Base-by-base conservation (phyloP, 2,888 invertebrate species). In the Matsumyia berberina region DNA sequence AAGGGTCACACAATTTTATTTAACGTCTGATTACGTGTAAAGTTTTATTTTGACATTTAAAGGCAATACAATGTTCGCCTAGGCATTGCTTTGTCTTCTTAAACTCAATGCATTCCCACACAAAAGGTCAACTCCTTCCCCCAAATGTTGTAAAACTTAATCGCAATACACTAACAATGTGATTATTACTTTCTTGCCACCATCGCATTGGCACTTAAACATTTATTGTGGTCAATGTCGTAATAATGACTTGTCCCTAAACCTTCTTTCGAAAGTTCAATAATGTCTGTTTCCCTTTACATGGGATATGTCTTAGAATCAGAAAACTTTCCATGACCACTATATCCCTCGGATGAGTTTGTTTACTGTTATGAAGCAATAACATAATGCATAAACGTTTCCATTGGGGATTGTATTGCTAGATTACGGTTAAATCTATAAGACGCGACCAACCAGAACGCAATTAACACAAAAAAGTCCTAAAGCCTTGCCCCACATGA, bases 171-270 rank as follows among this genome's bases (percentile, higher is more conserved):
- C 19, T 35, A 19, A 15, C 44, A 64, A 55, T 64, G 53, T 55
- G 53, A 44, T 73, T 64, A 55, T 44, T 70, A 35, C 15, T 19
- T 55, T 55, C 15, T n/a, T 15, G 19, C 51, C 51, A 51, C 8
- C 58, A 58, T 31, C 44, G 17, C 39, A 35, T 64, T 64, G 73
- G 44, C 44, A 44, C 39, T 53, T 53, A 73, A 73, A 55, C 62
- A 62, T 73, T 73, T 73, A 73, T 73, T 73, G 73, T 44, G 73
- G 73, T 73, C 73, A 73, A 73, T 64, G 33, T 73, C 53, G 35
- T 55, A 24, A 17, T 53, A 53, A 73, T 73, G 62, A 51, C 62
- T 35, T 73, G 53, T 64, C 17, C 29, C 73, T 31, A 73, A 73
- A 73, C 55, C 60, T 35, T 64, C 44, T 64, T 73, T 53, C 44